Base-by-base conservation (phyloP, 2,113 vertebrate species). In the Podarcis cretensis region DNA sequence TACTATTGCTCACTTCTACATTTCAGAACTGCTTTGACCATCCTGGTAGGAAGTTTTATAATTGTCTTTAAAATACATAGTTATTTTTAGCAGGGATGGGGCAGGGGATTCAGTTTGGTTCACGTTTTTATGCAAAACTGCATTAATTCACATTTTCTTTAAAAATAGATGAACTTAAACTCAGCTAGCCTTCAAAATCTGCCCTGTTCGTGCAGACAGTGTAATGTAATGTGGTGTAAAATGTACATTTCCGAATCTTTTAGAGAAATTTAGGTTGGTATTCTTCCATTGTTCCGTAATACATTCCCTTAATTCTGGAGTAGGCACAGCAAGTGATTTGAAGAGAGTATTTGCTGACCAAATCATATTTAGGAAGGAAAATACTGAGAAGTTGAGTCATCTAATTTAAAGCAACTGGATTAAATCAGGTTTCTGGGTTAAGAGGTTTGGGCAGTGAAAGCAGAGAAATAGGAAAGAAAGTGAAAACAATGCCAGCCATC, bases 391-490 rank as follows among this genome's bases (percentile, higher is more conserved):
- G 35, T n/a, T 82, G 79, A 88, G 69, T 10, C 71, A 88, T 59
- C 25, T 75, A 63, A 40, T 75, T 92, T 81, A 66, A 87, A 85
- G 54, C n/a, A 2, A 85, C 84, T 83, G 23, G 88, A n/a, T 85
- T 27, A 40, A 73, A 43, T 21, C 81, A 5, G 4, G 0, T 0
- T 48, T 89, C 54, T 81, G 43, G 18, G 32, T 65, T 66, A 71
- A 84, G 20, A 32, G 9, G 1, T 82, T 84, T 32, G 86, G 89
- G 74, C 48, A 83, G 32, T 90, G 69, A 23, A 74, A 79, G 4
- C 6, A 78, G 14, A 73, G 6, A 79, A 79, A 88, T 87, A 18
- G 7, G 43, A 65, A 16, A 81, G 6, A 3, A 85, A 83, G 84
- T 32, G 54, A 78, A 86, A 89, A 37, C 7, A 85, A 57, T n/a